Evolutionary conservation across 2,797 vertebrate genomes (phyloP), one percentile per base, ranked within the genome.

Genomic region (Characodon lateralis): DNA sequence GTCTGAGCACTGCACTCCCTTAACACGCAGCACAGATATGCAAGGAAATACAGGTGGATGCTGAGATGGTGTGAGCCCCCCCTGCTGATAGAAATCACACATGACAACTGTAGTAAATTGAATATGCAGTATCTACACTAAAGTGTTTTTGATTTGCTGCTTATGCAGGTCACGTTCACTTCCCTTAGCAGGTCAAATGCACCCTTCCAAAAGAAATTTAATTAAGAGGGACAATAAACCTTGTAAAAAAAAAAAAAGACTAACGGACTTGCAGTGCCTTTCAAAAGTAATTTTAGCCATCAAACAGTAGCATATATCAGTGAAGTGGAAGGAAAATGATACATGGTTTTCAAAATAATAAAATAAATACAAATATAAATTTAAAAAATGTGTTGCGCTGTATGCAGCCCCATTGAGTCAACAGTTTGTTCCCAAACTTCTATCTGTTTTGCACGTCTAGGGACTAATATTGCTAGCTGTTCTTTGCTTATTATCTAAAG

Each of bases 1-100:
- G 89, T 92, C 82, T 90, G 87, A 83, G 82, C 71, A 79, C 72
- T 82, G 85, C 88, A 74, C 51, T 83, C 75, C 51, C 59, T 43
- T 72, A n/a, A 24, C 50, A 55, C 55, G 71, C 63, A 71, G 74
- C 69, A 77, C 71, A 78, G 51, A 77, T 70, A 71, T 20, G 26
- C 73, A 74, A 16, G n/a, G 56, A 46, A 66, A 78, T 48, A 53
- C 39, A 71, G 66, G 35, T 16, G 10, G 69, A 22, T 66, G 43
- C 24, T 35, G 46, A 66, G 66, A n/a, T 18, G 79, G 46, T 70
- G 73, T 65, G 65, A 84, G 89, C 89, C 69, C 92, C 91, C 87
- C 80, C 94, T 92, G 82, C 78, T 94, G 93, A 76, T 66, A 20
- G 0, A 16, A 79, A 1, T 72, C 16, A 61, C 13, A 78, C 24